Base-by-base conservation (phyloP, 2,888 invertebrate genomes). In the Ormia ochracea region DNA sequence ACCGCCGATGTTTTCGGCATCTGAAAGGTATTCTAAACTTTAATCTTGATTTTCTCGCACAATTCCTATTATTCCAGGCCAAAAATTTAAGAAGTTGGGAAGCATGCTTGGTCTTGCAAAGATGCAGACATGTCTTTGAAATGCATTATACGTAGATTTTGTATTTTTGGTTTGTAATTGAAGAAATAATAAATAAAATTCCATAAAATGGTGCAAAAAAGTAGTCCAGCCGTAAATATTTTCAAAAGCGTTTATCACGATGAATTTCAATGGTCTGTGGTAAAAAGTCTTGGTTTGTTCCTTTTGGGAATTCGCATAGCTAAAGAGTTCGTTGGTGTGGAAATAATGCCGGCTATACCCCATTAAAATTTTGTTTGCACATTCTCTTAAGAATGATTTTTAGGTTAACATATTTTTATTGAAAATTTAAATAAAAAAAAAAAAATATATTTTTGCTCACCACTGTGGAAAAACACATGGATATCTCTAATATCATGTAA, bases 201-300 rank as follows among this genome's bases (percentile, higher is more conserved):
- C n/a, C n/a, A n/a, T n/a, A 92, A n/a, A 91, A 93, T 93, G 93
- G 91, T 90, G 81, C 92, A 92, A 88, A 87, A 88, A 75, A 91
- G 91, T 78, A 87, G 87, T 81, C 91, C 92, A 83, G 89, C 93
- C 61, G 85, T 92, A 50, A 87, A 90, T 72, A 91, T 93, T 82
- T 83, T 94, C 17, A 93, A 92, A 87, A 92, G 92, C 84, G 90
- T 95, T 76, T 95, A 95, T 85, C 90, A 93, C 85, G 94, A 95
- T 87, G 94, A 94, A 75, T 95, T 94, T 84, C 94, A 94, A 91
- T 95, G 95, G 96, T 93, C 94, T 84, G 86, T 96, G 43, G 92
- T 95, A 58, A 96, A 96, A 90, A 95, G 95, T 88, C 91, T 94
- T 73, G 93, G 93, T n/a, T 90, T 96, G 84, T 96, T 96, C 88